Evolutionary conservation across 2,113 vertebrate genomes (phyloP).

Genomic region (Gymnocephalus cernua): DNA sequence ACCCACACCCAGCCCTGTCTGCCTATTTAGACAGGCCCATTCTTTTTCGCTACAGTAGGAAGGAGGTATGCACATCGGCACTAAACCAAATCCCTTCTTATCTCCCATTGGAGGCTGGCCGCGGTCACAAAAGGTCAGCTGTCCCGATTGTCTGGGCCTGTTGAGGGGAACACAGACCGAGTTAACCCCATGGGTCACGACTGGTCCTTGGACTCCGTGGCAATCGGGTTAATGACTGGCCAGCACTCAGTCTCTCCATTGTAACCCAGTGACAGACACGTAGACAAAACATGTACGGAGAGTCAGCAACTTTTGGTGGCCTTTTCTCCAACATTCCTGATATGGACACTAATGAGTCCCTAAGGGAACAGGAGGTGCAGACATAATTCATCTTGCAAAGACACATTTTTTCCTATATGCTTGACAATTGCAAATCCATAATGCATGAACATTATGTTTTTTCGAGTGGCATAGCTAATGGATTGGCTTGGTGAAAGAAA

Average conservation of each 20-base stretch:
- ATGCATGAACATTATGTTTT: constrained; percentile 53
- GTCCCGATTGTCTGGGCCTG: constrained; percentile 62
- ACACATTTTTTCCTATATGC: constrained; percentile 60
- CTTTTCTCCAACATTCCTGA: constrained; percentile 71
- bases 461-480: constrained; percentile 47
- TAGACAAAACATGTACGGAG: constrained; percentile 72
- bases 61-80: constrained; percentile 72
- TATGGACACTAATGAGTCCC: constrained; percentile 78
- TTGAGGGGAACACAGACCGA: constrained; percentile 54
- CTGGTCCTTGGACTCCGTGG: constrained; percentile 60
- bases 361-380: constrained; percentile 54
- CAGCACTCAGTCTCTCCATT: constrained; percentile 63
- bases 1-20: constrained; percentile 32
- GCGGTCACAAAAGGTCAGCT: constrained; percentile 70
- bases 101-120: constrained; percentile 70
- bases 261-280: constrained; percentile 64
- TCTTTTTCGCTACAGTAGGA: constrained; percentile 74
- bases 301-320: constrained; percentile 71
- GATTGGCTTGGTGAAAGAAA: constrained; percentile 50
- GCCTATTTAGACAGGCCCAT: constrained; percentile 52
- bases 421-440: constrained; percentile 54
- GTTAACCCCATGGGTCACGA: constrained; percentile 76
- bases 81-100: constrained; percentile 78
- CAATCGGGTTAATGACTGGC: constrained; percentile 74
- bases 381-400: constrained; percentile 70